phyloP scores from a whole-genome alignment of 2,113 vertebrate genomes.

The Protobothrops flavoviridis region DNA sequence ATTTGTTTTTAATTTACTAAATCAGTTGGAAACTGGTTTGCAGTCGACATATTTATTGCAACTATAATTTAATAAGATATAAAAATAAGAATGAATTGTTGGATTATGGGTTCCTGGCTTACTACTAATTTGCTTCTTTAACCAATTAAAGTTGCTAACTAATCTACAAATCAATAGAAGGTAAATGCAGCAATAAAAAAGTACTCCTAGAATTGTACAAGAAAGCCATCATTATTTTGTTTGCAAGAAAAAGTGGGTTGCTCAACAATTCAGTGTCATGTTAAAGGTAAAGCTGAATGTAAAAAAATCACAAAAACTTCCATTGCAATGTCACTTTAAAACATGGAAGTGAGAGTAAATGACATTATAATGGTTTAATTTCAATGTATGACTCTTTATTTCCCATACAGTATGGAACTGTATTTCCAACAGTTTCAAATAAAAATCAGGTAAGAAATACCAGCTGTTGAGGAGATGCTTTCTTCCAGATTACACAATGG shows the following conservation, averaged over 20 bases:
- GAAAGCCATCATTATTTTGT: not conserved
- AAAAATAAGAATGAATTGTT: not conserved
- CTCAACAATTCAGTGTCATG: not conserved
- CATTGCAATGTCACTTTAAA: not conserved
- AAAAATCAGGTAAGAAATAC: constrained; percentile 52
- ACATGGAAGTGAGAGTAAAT: not conserved
- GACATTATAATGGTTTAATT: not conserved
- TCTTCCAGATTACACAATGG: constrained; percentile 81
- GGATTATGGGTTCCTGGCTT: not conserved
- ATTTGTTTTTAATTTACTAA: not conserved
- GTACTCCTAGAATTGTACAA: not conserved
- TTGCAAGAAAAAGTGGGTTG: not conserved
- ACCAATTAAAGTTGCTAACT: not conserved
- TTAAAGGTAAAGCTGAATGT: not conserved
- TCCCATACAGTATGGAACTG: not conserved
- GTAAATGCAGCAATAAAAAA: not conserved
- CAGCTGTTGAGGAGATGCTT: constrained; percentile 75
- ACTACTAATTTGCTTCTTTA: not conserved
- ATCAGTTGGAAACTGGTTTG: not conserved
- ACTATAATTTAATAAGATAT: not conserved
- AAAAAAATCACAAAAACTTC: not conserved
- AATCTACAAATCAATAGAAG: not conserved
- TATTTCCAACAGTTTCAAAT: constrained; percentile 12
- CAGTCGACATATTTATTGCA: not conserved
- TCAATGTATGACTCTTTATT: not conserved